Conservation (phyloP, 2,113 vertebrate genomes). For the Pangasianodon gigas region DNA sequence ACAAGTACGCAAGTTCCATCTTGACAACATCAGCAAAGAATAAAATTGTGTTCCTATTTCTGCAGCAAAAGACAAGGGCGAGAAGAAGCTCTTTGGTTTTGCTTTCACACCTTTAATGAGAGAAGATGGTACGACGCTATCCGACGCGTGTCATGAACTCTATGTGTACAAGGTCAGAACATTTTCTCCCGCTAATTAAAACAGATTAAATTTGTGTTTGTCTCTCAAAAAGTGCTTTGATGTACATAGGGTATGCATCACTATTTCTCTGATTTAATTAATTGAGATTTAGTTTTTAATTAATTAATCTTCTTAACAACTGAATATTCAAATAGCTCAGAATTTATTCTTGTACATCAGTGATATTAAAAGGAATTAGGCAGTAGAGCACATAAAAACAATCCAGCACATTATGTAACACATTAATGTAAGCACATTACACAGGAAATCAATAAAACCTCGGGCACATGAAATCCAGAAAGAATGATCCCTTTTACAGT, state of each 20-base stretch:
- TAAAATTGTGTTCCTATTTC: not conserved
- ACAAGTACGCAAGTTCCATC: too few relatives aligned
- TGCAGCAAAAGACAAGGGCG: slow-evolving; percentile 97
- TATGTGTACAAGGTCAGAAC: slow-evolving; percentile 93
- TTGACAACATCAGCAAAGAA: not conserved
- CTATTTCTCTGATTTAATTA: not conserved
- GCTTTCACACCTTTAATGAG: slow-evolving; percentile 96
- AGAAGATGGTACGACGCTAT: slow-evolving; percentile 94
- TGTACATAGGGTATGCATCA: not conserved
- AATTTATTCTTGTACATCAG: not conserved
- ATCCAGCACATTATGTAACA: not conserved
- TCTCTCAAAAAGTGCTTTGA: not conserved
- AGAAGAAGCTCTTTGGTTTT: slow-evolving; percentile 97
- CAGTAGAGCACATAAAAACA: not conserved
- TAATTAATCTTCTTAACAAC: not conserved
- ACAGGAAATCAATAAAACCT: not conserved
- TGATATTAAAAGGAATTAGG: not conserved
- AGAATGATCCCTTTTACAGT: slow-evolving; percentile 10
- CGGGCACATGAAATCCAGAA: not conserved
- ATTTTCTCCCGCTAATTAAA: not conserved
- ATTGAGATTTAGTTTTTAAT: not conserved
- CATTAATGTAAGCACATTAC: not conserved
- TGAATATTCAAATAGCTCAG: not conserved
- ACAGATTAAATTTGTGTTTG: not conserved
- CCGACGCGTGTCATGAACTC: slow-evolving; percentile 93